A percentile compares a stretch with the other conserved stretches of the same genome.
Evolutionary conservation across 1,140 invertebrate genomes (phyloP).

Genomic region (Drosophila prosaltans): DNA sequence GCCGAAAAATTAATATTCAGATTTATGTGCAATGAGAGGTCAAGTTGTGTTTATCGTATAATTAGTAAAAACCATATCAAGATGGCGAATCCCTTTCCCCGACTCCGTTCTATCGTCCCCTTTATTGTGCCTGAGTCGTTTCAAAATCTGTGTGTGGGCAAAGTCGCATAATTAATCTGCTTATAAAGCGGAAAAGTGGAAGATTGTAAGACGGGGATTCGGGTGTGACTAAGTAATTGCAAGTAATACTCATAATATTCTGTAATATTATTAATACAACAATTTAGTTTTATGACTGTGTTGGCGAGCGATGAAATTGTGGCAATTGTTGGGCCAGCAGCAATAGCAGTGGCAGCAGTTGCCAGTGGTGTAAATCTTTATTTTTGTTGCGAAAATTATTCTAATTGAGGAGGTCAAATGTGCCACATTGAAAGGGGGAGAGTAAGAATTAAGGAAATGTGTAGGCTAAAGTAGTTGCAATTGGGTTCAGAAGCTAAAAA

Average conservation of each 20-base stretch:
- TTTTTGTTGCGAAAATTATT: constrained; percentile 1
- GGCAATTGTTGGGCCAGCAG: constrained; percentile 6
- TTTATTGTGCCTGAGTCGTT: constrained; percentile 10
- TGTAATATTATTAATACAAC: constrained; percentile 43
- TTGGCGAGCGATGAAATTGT: neutral
- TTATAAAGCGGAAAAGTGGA: constrained; percentile 50
- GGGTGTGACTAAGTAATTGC: constrained; percentile 63
- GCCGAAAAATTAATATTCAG: constrained; percentile 60
- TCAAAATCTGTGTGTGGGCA: constrained; percentile 12
- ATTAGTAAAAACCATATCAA: constrained; percentile 42
- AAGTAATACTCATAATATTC: constrained; percentile 46
- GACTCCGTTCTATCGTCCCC: constrained; percentile 20
- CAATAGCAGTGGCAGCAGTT: constrained; percentile 21
- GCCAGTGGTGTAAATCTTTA: constrained; percentile 43
- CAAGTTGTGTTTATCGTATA: constrained; percentile 64
- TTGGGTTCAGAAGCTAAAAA: too few relatives aligned
- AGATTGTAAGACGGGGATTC: constrained; percentile 11
- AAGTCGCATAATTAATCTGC: constrained; percentile 68
- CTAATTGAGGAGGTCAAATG: constrained; percentile 5
- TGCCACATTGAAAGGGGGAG: neutral
- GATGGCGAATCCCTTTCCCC: constrained; percentile 26
- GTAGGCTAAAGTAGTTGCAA: too few relatives aligned
- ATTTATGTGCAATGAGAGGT: constrained; percentile 58
- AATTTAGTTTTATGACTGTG: constrained; percentile 40
- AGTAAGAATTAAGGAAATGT: neutral